Percentiles rank a stretch among this genome's conserved stretches.
Evolutionary conservation across 2,797 vertebrate genomes (phyloP).

Genomic region (Erethizon dorsatum): DNA sequence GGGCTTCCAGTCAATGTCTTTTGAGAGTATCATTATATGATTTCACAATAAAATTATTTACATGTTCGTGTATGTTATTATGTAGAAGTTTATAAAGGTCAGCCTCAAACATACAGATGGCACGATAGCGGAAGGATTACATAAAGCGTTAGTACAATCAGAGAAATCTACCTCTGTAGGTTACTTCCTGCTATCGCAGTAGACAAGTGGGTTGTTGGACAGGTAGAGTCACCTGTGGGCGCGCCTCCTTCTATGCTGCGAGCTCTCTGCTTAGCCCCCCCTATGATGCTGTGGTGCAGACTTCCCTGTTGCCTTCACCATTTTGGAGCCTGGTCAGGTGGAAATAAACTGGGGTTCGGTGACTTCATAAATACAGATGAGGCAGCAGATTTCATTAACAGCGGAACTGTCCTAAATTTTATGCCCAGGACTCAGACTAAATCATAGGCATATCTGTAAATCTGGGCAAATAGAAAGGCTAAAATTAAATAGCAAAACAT

Average conservation of each 20-base stretch:
- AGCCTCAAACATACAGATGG: neutral
- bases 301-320: conserved; percentile 9
- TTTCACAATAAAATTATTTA: neutral
- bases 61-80: neutral
- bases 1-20: neutral
- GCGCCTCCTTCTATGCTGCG: neutral
- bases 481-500: conserved; percentile 21
- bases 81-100: neutral
- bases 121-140: neutral
- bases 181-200: neutral
- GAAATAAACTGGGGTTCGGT: conserved; percentile 56
- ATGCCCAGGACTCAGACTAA: conserved; percentile 46
- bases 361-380: conserved; percentile 70
- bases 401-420: conserved; percentile 60
- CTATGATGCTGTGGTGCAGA: neutral
- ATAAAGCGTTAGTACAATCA: neutral
- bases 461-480: neutral
- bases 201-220: neutral
- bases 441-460: conserved; percentile 44
- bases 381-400: conserved; percentile 62
- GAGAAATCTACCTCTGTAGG: neutral
- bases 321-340: conserved; percentile 47
- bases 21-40: conserved; percentile 38
- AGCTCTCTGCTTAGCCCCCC: neutral
- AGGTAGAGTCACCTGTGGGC: neutral